A percentile compares a stretch with the other conserved stretches of the same genome.
phyloP scores from a whole-genome alignment of 2,113 vertebrate species.

The Columba janthina region DNA sequence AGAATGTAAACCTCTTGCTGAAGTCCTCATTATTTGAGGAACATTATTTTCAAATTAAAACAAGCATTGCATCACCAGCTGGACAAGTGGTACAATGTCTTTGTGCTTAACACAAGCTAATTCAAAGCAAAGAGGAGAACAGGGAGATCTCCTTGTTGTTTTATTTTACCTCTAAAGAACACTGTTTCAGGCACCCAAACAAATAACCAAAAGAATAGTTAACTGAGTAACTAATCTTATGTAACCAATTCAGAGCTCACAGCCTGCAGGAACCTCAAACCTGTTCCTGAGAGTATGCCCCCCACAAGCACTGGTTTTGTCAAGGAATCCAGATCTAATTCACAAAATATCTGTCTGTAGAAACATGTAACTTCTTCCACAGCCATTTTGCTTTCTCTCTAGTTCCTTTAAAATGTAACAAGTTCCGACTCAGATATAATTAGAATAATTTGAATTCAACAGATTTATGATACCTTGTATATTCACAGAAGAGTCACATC shows the following conservation, averaged over 20 bases:
- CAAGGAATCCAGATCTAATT: neutral
- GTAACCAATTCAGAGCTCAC: neutral
- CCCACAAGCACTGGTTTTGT: neutral
- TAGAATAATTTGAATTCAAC: neutral
- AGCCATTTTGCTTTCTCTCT: neutral
- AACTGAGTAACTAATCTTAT: neutral
- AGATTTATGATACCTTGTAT: neutral
- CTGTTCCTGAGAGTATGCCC: neutral
- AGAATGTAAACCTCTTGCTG: neutral
- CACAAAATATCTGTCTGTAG: neutral
- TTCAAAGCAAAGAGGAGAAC: neutral
- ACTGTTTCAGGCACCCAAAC: neutral
- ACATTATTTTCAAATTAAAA: neutral
- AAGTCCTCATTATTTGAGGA: neutral
- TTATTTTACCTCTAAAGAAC: neutral
- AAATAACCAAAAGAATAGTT: neutral
- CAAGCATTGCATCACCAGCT: neutral
- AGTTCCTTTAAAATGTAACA: neutral
- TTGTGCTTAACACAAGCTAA: neutral
- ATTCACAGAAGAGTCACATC: neutral
- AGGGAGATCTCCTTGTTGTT: neutral
- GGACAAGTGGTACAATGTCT: neutral
- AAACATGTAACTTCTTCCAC: neutral
- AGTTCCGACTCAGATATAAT: neutral
- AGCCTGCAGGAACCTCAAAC: neutral